Percentiles rank a stretch among this genome's conserved stretches.
Evolutionary conservation across 2,113 vertebrate species (phyloP).

Genomic region (Meriones unguiculatus): DNA sequence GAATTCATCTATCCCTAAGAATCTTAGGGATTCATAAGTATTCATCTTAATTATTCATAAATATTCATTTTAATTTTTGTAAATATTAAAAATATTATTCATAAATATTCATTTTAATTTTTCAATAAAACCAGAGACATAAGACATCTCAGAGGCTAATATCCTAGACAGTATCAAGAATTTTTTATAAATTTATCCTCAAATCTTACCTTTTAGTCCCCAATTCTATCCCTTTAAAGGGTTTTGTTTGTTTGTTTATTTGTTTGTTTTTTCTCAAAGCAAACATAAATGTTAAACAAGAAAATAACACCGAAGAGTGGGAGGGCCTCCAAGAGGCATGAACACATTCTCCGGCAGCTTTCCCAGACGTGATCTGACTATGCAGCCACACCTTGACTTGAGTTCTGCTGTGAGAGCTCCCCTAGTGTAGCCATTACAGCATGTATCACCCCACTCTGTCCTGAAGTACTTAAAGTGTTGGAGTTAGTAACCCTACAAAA

Average conservation of each 20-base stretch:
- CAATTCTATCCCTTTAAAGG: background rate
- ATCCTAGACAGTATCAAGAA: constrained; percentile 26
- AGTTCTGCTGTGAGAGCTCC: background rate
- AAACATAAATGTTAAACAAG: background rate
- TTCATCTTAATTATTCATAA: constrained; percentile 45
- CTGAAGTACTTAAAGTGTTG: background rate
- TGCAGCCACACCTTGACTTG: background rate
- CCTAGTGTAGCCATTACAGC: background rate
- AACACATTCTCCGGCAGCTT: background rate
- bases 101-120: constrained; percentile 27
- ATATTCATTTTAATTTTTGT: constrained; percentile 15
- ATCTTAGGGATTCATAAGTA: too few species aligned
- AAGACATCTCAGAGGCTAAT: constrained; percentile 48
- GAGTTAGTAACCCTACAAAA: background rate
- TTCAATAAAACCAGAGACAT: constrained; percentile 11
- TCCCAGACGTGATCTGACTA: background rate
- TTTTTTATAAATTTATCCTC: background rate
- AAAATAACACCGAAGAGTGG: background rate
- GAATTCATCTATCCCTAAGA: background rate
- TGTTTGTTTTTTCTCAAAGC: background rate
- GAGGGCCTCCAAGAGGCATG: background rate
- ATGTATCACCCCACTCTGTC: background rate
- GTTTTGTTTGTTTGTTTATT: background rate
- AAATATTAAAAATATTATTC: too few species aligned
- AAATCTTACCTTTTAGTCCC: constrained; percentile 20